phyloP scores from a whole-genome alignment of 2,113 vertebrate species.

The Neofelis nebulosa region DNA sequence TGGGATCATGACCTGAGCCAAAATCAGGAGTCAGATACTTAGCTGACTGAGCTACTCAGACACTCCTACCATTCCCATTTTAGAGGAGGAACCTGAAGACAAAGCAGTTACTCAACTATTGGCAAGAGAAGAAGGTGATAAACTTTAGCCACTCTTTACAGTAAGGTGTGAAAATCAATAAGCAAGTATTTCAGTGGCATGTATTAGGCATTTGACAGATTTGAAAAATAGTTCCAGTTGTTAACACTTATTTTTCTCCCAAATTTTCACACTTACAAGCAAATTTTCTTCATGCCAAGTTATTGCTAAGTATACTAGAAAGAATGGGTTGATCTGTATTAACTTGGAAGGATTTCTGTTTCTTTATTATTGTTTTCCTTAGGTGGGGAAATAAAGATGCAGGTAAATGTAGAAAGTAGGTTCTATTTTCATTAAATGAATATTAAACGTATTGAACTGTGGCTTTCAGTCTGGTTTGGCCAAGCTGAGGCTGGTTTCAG shows the following conservation, averaged over 20 bases:
- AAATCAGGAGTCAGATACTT: too few relatives aligned
- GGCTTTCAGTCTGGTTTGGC: not conserved
- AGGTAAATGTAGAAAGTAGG: not conserved
- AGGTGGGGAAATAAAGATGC: not conserved
- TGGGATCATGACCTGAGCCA: too few relatives aligned
- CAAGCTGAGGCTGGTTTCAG: not conserved
- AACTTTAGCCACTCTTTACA: not conserved
- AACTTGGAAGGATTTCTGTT: not conserved
- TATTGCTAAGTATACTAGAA: not conserved
- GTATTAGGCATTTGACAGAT: not conserved
- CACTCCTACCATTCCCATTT: not conserved
- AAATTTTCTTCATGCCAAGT: not conserved
- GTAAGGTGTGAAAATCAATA: not conserved
- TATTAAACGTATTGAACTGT: not conserved
- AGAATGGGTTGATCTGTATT: not conserved
- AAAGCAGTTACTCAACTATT: not conserved
- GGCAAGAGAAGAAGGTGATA: not conserved
- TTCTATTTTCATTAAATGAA: slow-evolving; percentile 2
- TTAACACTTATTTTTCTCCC: not conserved
- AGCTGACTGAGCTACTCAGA: too few relatives aligned
- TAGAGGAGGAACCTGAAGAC: not conserved
- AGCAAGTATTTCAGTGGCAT: not conserved
- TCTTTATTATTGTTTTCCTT: not conserved
- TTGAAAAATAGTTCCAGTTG: not conserved
- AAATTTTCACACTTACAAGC: not conserved